phyloP scores from a whole-genome alignment of 2,797 vertebrate genomes.

The Dendrocincla fuliginosa region DNA sequence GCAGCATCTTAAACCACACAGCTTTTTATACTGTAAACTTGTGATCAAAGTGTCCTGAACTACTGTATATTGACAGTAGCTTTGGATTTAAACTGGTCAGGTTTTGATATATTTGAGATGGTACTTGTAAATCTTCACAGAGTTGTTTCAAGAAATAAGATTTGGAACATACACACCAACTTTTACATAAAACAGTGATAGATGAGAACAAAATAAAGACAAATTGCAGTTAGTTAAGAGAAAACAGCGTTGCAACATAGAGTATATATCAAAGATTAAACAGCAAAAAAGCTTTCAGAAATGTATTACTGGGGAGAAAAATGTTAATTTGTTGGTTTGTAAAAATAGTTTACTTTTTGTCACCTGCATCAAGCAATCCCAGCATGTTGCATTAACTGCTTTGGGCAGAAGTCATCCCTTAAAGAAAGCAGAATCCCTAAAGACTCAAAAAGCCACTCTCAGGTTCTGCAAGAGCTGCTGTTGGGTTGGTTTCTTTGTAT shows the following conservation, averaged over 20 bases:
- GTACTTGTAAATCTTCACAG: not conserved
- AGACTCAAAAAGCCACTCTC: not conserved
- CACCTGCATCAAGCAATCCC: not conserved
- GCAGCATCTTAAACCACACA: not conserved
- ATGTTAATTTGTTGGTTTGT: not conserved
- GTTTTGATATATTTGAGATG: not conserved
- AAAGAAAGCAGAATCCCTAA: not conserved
- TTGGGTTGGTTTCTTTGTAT: not conserved
- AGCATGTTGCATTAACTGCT: not conserved
- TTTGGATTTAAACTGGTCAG: not conserved
- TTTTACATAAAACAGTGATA: not conserved
- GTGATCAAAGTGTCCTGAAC: not conserved
- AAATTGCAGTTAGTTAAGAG: not conserved
- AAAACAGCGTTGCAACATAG: not conserved
- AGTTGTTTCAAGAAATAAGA: not conserved
- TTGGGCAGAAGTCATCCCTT: not conserved
- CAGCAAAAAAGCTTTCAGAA: not conserved
- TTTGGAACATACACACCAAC: not conserved
- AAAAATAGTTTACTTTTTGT: not conserved
- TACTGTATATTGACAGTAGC: not conserved
- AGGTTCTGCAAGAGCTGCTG: not conserved
- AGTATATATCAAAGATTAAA: not conserved
- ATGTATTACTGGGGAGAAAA: not conserved
- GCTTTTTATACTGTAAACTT: not conserved
- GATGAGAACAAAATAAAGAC: not conserved